Evolutionary conservation across 1,140 invertebrate species (phyloP), one percentile per base, ranked within the genome.

Genomic region (Choristoneura fumiferana): DNA sequence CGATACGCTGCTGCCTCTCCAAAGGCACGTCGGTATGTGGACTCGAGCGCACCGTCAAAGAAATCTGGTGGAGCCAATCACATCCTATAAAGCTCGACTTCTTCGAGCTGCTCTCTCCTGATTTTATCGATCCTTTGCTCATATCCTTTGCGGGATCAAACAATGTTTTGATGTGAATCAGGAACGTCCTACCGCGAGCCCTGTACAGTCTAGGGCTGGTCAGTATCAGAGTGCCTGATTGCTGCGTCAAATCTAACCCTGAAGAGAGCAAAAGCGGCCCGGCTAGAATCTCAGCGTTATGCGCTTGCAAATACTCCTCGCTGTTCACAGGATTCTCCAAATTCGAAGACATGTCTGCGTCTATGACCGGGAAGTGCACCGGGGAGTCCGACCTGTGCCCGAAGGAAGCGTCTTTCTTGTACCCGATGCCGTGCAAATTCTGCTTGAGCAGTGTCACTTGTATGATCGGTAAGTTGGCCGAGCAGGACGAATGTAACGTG

Each of bases 41-140:
- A 36, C 93, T 92, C 56, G 92, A 93, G 13, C 95, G 90, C 8
- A 98, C 93, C 0, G 95, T 96, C 45, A 98, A 93, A 5, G 96
- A 97, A 33, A 98, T 92, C 89, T 98, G 97, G 73, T 97, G 95
- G 45, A 98, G 91, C 93, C 95, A 96, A 86, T 98, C 96, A 90
- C 96, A 98, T 18, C 96, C 94, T 72, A 92, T 91, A 66, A 93
- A 93, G 62, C 90, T 89, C 61, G 88, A 81, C 76, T 92, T 92
- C 82, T 88, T 92, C 57, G 62, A 88, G 69, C 74, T 76, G 22
- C 65, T 83, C 17, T 87, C 82, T 8, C 65, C 69, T 0, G 71
- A 57, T 60, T 84, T 84, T 6, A 71, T 73, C 3, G 79, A 69
- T 1, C 74, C 80, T 63, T 87, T 88, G 22, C 66, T 70, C 66